These are phyloP conservation scores for Drosophila pandora DNA, from an alignment of 1,140 invertebrate species.

Conservation along the genomic window DNA sequence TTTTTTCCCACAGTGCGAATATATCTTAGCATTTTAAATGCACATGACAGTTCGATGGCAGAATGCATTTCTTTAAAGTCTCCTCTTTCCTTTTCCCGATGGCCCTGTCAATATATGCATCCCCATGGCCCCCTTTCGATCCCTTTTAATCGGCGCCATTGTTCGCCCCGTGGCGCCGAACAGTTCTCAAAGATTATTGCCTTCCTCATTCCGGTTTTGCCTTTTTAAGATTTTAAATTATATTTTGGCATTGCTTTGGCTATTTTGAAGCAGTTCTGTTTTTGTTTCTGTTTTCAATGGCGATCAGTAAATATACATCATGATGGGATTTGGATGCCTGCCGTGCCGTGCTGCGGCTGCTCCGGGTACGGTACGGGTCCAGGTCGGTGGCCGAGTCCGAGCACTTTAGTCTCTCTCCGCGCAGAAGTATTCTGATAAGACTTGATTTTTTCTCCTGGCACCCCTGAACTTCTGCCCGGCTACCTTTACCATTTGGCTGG, in stretches of 20 bases:
- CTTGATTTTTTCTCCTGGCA: slow-evolving; percentile 44
- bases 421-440: slow-evolving; percentile 36
- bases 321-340: slow-evolving; percentile 18
- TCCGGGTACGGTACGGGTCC: neutral
- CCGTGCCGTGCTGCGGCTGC: neutral
- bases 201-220: slow-evolving; percentile 42
- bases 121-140: slow-evolving; percentile 14
- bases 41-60: neutral
- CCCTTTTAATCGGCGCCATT: slow-evolving; percentile 35
- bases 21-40: neutral
- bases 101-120: slow-evolving; percentile 1
- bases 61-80: slow-evolving; percentile 4
- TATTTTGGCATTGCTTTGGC: slow-evolving; percentile 54
- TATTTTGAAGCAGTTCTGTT: slow-evolving; percentile 28
- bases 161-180: slow-evolving; percentile 36
- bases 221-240: slow-evolving; percentile 66
- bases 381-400: neutral
- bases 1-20: neutral
- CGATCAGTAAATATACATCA: slow-evolving; percentile 73
- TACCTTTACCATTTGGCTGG: slow-evolving; percentile 56
- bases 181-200: slow-evolving; percentile 17
- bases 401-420: slow-evolving; percentile 12
- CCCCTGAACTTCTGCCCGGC: slow-evolving; percentile 48
- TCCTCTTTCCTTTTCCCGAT: neutral
- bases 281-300: slow-evolving; percentile 62